Percentiles rank a stretch among this genome's conserved stretches.
These are phyloP conservation scores for Saccopteryx leptura DNA, from an alignment of 2,113 vertebrate genomes.

Conservation along the genomic window DNA sequence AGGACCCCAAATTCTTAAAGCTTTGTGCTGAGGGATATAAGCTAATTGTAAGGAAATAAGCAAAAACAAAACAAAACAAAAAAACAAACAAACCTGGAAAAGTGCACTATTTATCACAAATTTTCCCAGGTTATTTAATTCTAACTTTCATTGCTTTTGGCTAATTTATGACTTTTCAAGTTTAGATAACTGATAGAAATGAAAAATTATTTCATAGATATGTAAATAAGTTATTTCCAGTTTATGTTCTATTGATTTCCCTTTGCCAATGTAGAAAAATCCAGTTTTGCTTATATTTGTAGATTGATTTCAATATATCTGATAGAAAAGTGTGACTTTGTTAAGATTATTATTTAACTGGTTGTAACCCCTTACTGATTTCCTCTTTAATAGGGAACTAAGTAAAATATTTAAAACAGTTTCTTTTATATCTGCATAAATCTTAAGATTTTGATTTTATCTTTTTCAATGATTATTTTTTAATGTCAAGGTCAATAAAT, in stretches of 20 bases:
- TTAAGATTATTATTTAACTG: not conserved
- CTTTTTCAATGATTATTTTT: not conserved
- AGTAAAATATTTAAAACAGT: not conserved
- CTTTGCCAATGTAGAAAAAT: not conserved
- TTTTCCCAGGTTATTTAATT: not conserved
- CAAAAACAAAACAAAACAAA: not conserved
- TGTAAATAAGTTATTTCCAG: not conserved
- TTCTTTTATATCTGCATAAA: not conserved
- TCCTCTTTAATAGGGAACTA: not conserved
- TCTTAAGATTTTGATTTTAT: not conserved
- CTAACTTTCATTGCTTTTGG: not conserved
- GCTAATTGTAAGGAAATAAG: not conserved
- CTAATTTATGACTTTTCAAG: not conserved
- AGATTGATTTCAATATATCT: not conserved
- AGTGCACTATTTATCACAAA: not conserved
- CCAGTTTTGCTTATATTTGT: not conserved
- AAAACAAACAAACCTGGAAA: not conserved
- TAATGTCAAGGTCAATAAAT: not conserved
- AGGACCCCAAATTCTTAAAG: not conserved
- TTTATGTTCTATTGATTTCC: not conserved
- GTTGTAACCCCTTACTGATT: not conserved
- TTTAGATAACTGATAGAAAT: not conserved
- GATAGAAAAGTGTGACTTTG: not conserved
- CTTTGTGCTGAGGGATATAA: not conserved
- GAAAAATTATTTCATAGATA: not conserved